These are phyloP conservation scores for Calliphora vomitoria DNA, from an alignment of 2,888 invertebrate species.

Conservation along the genomic window DNA sequence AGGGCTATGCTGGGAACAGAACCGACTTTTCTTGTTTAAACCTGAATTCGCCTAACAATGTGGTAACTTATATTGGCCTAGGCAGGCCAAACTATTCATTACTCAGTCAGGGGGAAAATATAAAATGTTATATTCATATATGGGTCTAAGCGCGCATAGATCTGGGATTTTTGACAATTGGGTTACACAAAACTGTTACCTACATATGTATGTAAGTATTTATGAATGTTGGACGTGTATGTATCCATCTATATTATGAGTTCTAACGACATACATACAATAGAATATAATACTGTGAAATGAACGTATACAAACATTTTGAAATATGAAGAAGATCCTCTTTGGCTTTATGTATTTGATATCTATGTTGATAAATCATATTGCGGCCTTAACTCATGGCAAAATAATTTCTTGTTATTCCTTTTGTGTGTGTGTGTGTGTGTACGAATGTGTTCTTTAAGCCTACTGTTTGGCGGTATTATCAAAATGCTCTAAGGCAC, in stretches of 20 bases:
- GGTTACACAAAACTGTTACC: neutral
- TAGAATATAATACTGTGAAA: neutral
- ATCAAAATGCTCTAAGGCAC: conserved; percentile 65
- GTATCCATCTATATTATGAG: neutral
- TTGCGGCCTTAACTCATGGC: conserved; percentile 58
- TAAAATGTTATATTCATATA: too few relatives aligned
- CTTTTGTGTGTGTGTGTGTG: conserved; percentile 30
- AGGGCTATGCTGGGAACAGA: too few relatives aligned
- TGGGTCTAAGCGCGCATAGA: too few relatives aligned
- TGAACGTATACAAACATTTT: neutral
- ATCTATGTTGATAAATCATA: conserved; percentile 72
- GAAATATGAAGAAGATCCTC: conserved; percentile 64
- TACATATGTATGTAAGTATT: neutral
- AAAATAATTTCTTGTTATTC: conserved; percentile 39
- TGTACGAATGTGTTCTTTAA: conserved; percentile 29
- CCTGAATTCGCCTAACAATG: too few relatives aligned
- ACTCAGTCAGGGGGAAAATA: too few relatives aligned
- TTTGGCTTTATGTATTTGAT: conserved; percentile 62
- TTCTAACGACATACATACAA: conserved; percentile 42
- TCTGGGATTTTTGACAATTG: neutral
- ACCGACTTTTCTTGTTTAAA: too few relatives aligned
- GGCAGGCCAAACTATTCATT: neutral
- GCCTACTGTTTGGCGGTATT: conserved; percentile 69
- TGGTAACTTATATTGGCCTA: neutral
- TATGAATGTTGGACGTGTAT: neutral